phyloP scores from a whole-genome alignment of 2,113 vertebrate species.

The Ctenodactylus gundi region DNA sequence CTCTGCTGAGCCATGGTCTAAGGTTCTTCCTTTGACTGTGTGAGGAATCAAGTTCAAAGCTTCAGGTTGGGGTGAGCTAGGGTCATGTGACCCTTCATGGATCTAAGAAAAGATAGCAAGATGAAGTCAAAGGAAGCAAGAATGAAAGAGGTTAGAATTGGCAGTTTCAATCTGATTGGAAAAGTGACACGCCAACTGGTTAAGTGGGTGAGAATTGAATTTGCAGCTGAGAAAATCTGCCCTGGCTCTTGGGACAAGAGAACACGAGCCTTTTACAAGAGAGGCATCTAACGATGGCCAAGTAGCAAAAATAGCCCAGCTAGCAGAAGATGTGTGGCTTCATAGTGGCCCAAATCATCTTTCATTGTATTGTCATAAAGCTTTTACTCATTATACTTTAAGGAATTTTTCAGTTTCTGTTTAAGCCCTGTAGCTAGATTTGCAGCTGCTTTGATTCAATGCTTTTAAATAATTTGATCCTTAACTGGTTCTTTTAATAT shows the following conservation, averaged over 20 bases:
- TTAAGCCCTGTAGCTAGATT: not conserved
- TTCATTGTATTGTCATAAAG: not conserved
- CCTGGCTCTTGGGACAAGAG: not conserved
- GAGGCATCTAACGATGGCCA: not conserved
- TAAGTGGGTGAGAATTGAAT: not conserved
- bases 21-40: not conserved
- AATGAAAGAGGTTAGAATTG: not conserved
- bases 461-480: not conserved
- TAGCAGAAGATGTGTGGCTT: not conserved
- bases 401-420: not conserved
- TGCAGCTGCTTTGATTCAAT: not conserved
- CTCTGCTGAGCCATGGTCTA: not conserved
- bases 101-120: not conserved
- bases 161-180: not conserved
- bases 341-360: not conserved
- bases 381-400: not conserved
- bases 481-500: not conserved
- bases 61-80: not conserved
- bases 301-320: not conserved
- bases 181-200: not conserved
- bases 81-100: not conserved
- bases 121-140: not conserved
- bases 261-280: not conserved
- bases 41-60: not conserved
- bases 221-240: not conserved